phyloP scores from a whole-genome alignment of 2,113 vertebrate species.

The Peucedramus taeniatus region DNA sequence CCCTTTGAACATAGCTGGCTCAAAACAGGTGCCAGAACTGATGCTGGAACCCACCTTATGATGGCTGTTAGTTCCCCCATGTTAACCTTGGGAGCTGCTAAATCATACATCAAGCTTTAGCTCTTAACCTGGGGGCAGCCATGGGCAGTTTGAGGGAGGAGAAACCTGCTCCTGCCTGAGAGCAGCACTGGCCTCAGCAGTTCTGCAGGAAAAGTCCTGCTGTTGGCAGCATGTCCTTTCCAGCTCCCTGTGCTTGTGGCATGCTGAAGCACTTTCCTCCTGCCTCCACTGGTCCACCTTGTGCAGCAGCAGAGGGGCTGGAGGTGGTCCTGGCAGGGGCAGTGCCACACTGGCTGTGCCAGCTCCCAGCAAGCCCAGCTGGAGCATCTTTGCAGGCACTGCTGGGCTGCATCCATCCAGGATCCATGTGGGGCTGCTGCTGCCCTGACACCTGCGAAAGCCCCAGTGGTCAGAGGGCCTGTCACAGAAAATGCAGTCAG shows the following conservation, averaged over 20 bases:
- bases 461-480: not conserved
- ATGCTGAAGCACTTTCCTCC: not conserved
- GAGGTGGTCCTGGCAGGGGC: not conserved
- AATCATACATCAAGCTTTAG: not conserved
- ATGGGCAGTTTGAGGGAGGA: not conserved
- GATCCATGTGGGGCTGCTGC: not conserved
- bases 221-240: not conserved
- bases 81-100: not conserved
- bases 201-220: not conserved
- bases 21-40: not conserved
- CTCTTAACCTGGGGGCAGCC: not conserved
- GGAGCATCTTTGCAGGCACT: fast-evolving
- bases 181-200: fast-evolving
- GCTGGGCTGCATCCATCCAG: not conserved
- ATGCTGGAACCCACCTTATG: not conserved
- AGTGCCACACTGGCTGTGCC: fast-evolving
- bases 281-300: fast-evolving
- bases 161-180: not conserved
- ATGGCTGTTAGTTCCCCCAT: not conserved
- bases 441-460: fast-evolving
- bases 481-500: not conserved
- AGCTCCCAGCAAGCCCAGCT: not conserved
- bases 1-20: not conserved
- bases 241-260: fast-evolving
- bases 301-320: not conserved